Evolutionary conservation across 2,888 invertebrate species (phyloP), one percentile per base, ranked within the genome.

Genomic region (Andrena bucephala): DNA sequence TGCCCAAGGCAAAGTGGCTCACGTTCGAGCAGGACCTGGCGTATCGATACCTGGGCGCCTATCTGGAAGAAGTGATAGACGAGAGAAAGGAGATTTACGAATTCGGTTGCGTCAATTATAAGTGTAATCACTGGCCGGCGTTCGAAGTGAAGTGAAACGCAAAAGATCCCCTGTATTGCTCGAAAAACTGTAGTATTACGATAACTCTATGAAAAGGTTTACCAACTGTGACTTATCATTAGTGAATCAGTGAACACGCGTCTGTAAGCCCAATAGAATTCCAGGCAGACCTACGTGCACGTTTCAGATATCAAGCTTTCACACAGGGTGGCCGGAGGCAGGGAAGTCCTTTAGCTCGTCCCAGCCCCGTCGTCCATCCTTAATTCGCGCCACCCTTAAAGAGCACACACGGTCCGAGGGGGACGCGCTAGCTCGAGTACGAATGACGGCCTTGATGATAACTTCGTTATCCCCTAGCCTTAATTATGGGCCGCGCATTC

Each of bases 1-100:
- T 89, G 20, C 89, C 90, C 1, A 52, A 69, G 48, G 78, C 89
- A 10, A 74, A 90, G 31, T 90, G 90, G 90, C 74, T 87, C 69
- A 88, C 89, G 7, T 89, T 36, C 69, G 90, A 90, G 66, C 77
- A 89, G 62, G 90, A 89, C 66, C 13, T 66, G 7, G 72, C 79
- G 5, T 83, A 89, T 63, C 85, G 85, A 54, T 90, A 90, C 7
- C 52, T 90, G 6, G 0, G 0, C 0, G 78, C 78, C 2, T 87
- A 86, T 24, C 50, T 90, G 13, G 1, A 77, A 0, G 89, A 90
- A 36, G 70, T 90, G 20, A 0, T 54, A 3, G 69, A 31, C 2
- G 90, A 90, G 33, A 60, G 42, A 67, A 24, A 16, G 10, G 90
- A 90, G 60, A 89, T 85, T 69, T 48, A 78, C 20, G 72, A 90